A percentile compares a stretch with the other conserved stretches of the same genome.
phyloP scores from a whole-genome alignment of 2,797 vertebrate species.

The Zonotrichia albicollis region DNA sequence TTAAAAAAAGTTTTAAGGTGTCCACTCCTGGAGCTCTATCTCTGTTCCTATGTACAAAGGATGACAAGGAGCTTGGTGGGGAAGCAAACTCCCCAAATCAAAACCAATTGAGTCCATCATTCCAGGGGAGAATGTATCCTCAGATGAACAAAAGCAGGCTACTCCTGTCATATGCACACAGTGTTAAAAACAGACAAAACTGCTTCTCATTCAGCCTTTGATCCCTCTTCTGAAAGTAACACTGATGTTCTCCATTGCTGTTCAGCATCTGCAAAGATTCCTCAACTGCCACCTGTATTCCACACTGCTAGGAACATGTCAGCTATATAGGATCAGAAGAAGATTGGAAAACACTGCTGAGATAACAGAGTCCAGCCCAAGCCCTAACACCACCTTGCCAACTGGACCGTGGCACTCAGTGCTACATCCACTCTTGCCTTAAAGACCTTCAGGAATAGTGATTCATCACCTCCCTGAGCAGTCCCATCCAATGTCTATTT shows the following conservation, averaged over 20 bases:
- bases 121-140: fast-evolving
- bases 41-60: not conserved
- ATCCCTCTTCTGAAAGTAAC: not conserved
- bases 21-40: not conserved
- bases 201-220: fast-evolving
- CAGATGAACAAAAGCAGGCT: not conserved
- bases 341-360: not conserved
- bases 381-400: not conserved
- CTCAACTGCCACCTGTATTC: not conserved
- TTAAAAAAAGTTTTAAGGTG: not conserved
- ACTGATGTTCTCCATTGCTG: not conserved
- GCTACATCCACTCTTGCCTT: not conserved
- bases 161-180: not conserved
- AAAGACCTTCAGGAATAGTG: not conserved
- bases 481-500: too few species aligned
- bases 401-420: fast-evolving
- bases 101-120: not conserved
- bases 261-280: not conserved
- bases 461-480: not conserved
- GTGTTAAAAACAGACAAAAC: not conserved
- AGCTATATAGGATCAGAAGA: fast-evolving
- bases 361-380: not conserved
- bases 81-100: not conserved
- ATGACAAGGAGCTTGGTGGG: fast-evolving
- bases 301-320: not conserved